Base-by-base conservation (phyloP, 1,140 invertebrate genomes). In the Bombus impatiens region DNA sequence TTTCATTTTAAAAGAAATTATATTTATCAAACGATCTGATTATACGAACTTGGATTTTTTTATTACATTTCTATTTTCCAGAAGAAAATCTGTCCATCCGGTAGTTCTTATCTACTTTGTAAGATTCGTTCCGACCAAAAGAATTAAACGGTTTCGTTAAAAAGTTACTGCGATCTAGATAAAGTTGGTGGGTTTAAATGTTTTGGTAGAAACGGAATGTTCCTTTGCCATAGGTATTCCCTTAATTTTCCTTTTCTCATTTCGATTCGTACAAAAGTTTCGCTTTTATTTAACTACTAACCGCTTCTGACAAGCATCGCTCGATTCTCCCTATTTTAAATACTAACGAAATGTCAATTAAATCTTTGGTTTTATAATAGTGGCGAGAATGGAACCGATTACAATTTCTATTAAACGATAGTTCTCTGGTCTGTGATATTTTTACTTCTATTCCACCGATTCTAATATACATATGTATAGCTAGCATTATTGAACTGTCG, bases 221-320 rank as follows among this genome's bases (percentile, higher is more conserved):
- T 62, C 57, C 37, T 62, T 40, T 15, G 8, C 35, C 15, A 8
- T 25, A 22, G 53, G 28, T 13, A 35, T 42, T 77, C 76, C 15
- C 75, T 40, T 28, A 37, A 78, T n/a, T 62, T 78, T 78, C 76
- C 37, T 78, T 78, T 78, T 62, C 76, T 42, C 76, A n/a, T 62
- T 42, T 78, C 76, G 76, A 59, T 78, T 62, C 57, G 35, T 78
- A 77, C 59, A 40, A n/a, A 62, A 78, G 76, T 78, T 78, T 78
- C 57, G 53, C 35, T 42, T 62, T 62, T n/a, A 59, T n/a, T 59
- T 57, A 40, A 62, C 57, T 28, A 35, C 76, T 6, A 37, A 3
- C 76, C n/a, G 32, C 76, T 78, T 78, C 57, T n/a, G 47, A 53
- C 47, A 40, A 35, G 59, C 76, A 62, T n/a, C 76, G n/a, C 2